These are phyloP conservation scores for Diprion similis DNA, from an alignment of 1,140 invertebrate species.

Conservation along the genomic window DNA sequence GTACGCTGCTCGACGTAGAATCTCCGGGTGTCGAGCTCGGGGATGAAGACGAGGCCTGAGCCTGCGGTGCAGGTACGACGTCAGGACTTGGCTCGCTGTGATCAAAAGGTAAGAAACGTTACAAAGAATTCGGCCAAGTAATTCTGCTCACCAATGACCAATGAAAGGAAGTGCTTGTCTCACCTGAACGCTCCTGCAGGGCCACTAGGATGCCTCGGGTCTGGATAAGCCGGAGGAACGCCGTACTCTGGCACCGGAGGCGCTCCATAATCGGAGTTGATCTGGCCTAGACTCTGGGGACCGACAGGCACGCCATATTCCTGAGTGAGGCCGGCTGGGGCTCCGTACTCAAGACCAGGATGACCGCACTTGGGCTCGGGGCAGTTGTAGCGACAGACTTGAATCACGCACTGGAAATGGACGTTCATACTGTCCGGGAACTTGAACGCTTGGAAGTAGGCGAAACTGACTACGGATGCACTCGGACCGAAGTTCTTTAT, in stretches of 20 bases:
- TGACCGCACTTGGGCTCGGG: slow-evolving; percentile 87
- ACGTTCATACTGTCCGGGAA: slow-evolving; percentile 98
- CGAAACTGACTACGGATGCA: slow-evolving; percentile 92
- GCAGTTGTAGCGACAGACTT: slow-evolving; percentile 92
- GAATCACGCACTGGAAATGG: slow-evolving; percentile 96
- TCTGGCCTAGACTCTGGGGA: slow-evolving; percentile 58
- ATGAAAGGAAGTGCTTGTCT: not conserved
- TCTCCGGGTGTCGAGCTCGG: slow-evolving; percentile 69
- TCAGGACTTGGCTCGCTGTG: slow-evolving; percentile 77
- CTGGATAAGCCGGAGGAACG: slow-evolving; percentile 78
- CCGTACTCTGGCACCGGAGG: slow-evolving; percentile 73
- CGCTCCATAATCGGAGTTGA: slow-evolving; percentile 71
- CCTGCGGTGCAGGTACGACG: slow-evolving; percentile 78
- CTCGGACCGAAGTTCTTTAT: slow-evolving; percentile 95
- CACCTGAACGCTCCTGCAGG: slow-evolving; percentile 77
- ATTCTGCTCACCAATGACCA: not conserved
- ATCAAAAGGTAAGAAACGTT: slow-evolving; percentile 35
- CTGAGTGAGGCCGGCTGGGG: slow-evolving; percentile 66
- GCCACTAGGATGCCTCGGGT: slow-evolving; percentile 82
- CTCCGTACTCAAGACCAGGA: slow-evolving; percentile 74
- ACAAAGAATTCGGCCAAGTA: not conserved
- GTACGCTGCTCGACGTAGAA: slow-evolving; percentile 67
- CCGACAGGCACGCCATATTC: slow-evolving; percentile 73
- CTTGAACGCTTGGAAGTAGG: slow-evolving; percentile 96
- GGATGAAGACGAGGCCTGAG: slow-evolving; percentile 71